Base-by-base conservation (phyloP, 2,888 invertebrate species). In the Arctia plantaginis region DNA sequence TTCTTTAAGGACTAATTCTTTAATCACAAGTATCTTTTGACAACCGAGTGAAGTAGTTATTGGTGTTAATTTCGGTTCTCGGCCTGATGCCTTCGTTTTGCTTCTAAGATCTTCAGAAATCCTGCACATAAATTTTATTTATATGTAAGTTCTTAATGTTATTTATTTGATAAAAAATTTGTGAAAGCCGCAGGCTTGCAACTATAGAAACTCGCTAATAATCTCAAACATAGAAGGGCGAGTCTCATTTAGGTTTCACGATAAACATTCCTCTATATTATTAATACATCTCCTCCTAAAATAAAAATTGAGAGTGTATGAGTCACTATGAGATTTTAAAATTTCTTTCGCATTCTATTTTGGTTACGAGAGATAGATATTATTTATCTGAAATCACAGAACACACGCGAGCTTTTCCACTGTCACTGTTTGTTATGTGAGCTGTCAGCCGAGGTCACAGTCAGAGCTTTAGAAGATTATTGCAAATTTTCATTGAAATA, bases 341-440 rank as follows among this genome's bases (percentile, higher is more conserved):
- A 23, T 47, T 8, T 18, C 12, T 67, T 67, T 67, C 47, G 30
- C 12, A 47, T 30, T 30, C 20, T 67, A 47, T 67, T 67, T 47
- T 13, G 13, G 67, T 33, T 15, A 47, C 33, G 7, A 12, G 33
- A 47, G 20, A 67, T 64, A 13, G 33, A 64, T 30, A 30, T 41
- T 68, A 35, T 62, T 62, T 62, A 64, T 72, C 65, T 71, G 65
- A 71, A 35, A 72, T 72, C 39, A 35, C 47, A 47, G 35, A 62
- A 33, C 12, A 65, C 30, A 69, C 30, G 39, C 30, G 33, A 69
- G 47, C 51, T 39, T 65, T 72, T 55, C 66, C 39, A 39, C 69
- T 69, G 69, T 59, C 64, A 47, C 47, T 39, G 65, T 30, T 51
- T 65, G 41, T 65, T 66, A 73, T 35, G 12, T 20, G 44, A 59